Percentiles rank a stretch among this genome's conserved stretches.
phyloP scores from a whole-genome alignment of 2,888 invertebrate species.

The Teinopalpus imperialis region DNA sequence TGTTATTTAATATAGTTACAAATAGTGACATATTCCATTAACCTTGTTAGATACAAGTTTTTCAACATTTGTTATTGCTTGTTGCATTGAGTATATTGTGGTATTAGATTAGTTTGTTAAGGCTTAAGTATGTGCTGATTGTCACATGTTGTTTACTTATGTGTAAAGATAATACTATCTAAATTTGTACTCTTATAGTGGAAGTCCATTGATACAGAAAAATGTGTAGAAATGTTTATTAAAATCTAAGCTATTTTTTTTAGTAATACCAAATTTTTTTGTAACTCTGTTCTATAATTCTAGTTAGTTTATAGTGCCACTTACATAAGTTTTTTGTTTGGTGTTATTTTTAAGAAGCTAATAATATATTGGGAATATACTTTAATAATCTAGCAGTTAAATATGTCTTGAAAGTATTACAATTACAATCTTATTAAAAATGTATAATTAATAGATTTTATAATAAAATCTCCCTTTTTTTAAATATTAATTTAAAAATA shows the following conservation, averaged over 20 bases:
- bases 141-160: conserved; percentile 22
- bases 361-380: too few species aligned
- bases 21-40: conserved; percentile 19
- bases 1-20: conserved; percentile 13
- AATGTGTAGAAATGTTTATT: neutral
- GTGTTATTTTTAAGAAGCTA: too few species aligned
- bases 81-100: neutral
- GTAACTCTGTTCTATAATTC: too few species aligned
- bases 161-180: conserved; percentile 20
- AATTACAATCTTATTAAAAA: too few species aligned
- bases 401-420: too few species aligned
- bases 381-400: too few species aligned
- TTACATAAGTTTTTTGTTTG: neutral
- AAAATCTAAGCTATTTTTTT: conserved; percentile 4
- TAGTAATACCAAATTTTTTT: neutral
- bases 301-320: too few species aligned
- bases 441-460: too few species aligned
- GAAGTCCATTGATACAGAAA: conserved; percentile 17
- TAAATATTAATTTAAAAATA: too few species aligned
- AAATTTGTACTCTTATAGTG: conserved; percentile 10
- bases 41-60: conserved; percentile 20
- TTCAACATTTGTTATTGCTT: neutral
- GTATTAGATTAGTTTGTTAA: conserved; percentile 2
- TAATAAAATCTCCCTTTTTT: too few species aligned
- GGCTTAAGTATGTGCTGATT: conserved; percentile 2